Percentiles rank a stretch among this genome's conserved stretches.
These are phyloP conservation scores for Cherax quadricarinatus DNA, from an alignment of 1,140 invertebrate genomes.

Conservation along the genomic window DNA sequence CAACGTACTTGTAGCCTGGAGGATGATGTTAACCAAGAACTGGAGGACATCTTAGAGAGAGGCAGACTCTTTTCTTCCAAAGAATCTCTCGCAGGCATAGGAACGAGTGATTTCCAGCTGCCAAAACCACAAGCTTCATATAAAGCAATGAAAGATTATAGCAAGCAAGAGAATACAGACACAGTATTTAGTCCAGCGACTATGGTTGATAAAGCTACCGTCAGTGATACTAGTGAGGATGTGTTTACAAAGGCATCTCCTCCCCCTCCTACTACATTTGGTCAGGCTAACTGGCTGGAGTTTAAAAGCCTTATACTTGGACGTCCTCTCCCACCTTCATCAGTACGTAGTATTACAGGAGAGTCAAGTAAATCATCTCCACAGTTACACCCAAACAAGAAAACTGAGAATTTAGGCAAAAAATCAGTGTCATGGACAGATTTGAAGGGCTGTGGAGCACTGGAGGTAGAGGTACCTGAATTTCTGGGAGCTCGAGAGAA, in stretches of 20 bases:
- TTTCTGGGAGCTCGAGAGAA: neutral
- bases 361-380: conserved; percentile 60
- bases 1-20: conserved; percentile 61
- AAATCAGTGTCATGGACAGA: conserved; percentile 68
- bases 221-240: conserved; percentile 30
- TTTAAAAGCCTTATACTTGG: conserved; percentile 59
- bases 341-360: conserved; percentile 1
- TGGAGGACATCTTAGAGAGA: conserved; percentile 55
- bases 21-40: conserved; percentile 50
- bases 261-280: conserved; percentile 35
- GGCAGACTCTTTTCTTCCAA: conserved; percentile 25
- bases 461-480: conserved; percentile 56
- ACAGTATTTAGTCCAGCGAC: neutral
- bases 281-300: conserved; percentile 43
- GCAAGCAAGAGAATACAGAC: neutral
- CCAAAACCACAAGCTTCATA: neutral
- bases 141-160: neutral
- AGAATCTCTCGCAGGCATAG: conserved; percentile 24
- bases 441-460: conserved; percentile 54
- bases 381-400: conserved; percentile 36
- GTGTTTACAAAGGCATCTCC: conserved; percentile 32
- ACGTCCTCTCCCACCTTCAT: conserved; percentile 13
- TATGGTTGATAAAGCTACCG: too few relatives aligned
- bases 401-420: conserved; percentile 25
- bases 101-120: neutral